A percentile compares a stretch with the other conserved stretches of the same genome.
These are phyloP conservation scores for Lepidurus packardi DNA, from an alignment of 1,140 invertebrate species.

Conservation along the genomic window DNA sequence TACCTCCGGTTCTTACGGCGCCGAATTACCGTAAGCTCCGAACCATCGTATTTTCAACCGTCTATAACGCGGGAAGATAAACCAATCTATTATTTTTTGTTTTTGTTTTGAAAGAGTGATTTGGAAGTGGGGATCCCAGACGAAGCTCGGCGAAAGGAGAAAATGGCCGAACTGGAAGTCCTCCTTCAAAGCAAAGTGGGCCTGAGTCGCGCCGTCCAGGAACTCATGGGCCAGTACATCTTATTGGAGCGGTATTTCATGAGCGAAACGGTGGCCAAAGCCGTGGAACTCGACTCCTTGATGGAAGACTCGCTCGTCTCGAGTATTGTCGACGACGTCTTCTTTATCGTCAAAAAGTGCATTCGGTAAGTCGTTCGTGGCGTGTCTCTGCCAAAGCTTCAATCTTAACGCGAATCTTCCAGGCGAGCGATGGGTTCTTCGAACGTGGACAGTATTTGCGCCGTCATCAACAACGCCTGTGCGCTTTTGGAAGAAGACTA, in stretches of 20 bases:
- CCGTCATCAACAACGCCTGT: conserved; percentile 90
- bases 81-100: background rate
- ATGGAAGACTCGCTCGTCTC: conserved; percentile 66
- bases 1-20: conserved; percentile 84
- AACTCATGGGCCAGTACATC: conserved; percentile 83
- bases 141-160: conserved; percentile 50
- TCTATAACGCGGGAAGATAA: background rate
- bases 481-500: conserved; percentile 82
- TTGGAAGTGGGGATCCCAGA: conserved; percentile 58
- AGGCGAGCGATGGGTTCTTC: conserved; percentile 80
- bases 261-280: conserved; percentile 91
- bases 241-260: conserved; percentile 93
- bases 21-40: conserved; percentile 54
- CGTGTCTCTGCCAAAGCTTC: background rate
- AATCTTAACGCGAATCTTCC: conserved; percentile 11
- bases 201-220: conserved; percentile 77
- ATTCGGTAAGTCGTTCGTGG: conserved; percentile 58
- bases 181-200: conserved; percentile 65
- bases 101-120: conserved; percentile 53
- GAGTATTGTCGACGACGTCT: conserved; percentile 94
- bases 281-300: conserved; percentile 75
- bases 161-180: conserved; percentile 57
- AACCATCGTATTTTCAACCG: background rate
- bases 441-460: conserved; percentile 92
- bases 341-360: conserved; percentile 95